These are phyloP conservation scores for Argyresthia albistria DNA, from an alignment of 2,888 invertebrate genomes.

Conservation along the genomic window DNA sequence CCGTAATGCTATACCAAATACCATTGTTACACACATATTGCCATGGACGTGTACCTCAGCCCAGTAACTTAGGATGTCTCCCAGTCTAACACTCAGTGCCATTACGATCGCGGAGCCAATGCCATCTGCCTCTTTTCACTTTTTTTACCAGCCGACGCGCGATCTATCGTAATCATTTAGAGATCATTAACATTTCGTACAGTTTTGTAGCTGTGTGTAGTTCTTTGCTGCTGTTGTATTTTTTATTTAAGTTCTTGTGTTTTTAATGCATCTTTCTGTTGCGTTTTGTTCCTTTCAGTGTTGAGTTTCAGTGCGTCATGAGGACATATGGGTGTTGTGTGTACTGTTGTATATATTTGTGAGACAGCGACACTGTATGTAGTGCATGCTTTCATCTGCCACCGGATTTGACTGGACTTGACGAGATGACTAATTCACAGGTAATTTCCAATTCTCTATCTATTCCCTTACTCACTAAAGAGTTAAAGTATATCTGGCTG, in stretches of 20 bases:
- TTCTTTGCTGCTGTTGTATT: slow-evolving; percentile 19
- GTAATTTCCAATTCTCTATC: slow-evolving; percentile 34
- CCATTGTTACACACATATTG: too few relatives aligned
- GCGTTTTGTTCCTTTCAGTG: slow-evolving; percentile 61
- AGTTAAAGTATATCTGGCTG: too few relatives aligned
- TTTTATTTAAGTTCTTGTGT: slow-evolving; percentile 31
- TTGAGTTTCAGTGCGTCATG: slow-evolving; percentile 48
- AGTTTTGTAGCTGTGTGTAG: slow-evolving; percentile 20
- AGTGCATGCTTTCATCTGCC: slow-evolving; percentile 64
- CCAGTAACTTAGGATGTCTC: slow-evolving; percentile 54
- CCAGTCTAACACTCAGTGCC: slow-evolving; percentile 20
- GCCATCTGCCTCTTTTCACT: slow-evolving; percentile 55
- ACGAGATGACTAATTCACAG: slow-evolving; percentile 75
- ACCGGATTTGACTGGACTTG: slow-evolving; percentile 40
- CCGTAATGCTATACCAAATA: too few relatives aligned
- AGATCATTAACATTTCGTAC: slow-evolving; percentile 33
- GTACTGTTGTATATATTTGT: slow-evolving; percentile 44
- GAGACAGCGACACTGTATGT: slow-evolving; percentile 51
- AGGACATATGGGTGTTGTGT: slow-evolving; percentile 55
- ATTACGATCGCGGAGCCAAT: slow-evolving; percentile 12
- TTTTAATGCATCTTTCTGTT: slow-evolving; percentile 52
- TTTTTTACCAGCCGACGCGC: slow-evolving; percentile 57
- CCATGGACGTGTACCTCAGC: slow-evolving; percentile 4
- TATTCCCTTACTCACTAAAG: not conserved
- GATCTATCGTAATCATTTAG: slow-evolving; percentile 32